These are phyloP conservation scores for Nezara viridula DNA, from an alignment of 2,888 invertebrate genomes.

Conservation along the genomic window DNA sequence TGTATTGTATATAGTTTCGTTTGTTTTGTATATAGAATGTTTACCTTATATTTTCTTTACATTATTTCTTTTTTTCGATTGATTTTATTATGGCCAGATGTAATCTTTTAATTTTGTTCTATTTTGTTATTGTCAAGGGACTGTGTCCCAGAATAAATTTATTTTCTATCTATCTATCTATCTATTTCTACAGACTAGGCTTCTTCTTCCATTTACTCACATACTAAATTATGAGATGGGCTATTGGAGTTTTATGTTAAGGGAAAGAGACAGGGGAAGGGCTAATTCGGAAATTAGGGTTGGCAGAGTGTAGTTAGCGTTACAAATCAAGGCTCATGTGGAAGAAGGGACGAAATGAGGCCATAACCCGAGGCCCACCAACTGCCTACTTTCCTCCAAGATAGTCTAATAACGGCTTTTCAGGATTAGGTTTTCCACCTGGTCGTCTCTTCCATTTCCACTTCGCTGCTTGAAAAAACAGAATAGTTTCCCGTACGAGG, in stretches of 20 bases:
- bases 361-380: not conserved
- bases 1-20: no score
- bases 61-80: no score
- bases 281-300: not conserved
- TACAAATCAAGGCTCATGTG: constrained; percentile 30
- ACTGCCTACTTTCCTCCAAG: constrained; percentile 34
- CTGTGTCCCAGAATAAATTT: no score
- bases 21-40: no score
- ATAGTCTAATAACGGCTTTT: constrained; percentile 25
- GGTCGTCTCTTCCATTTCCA: constrained; percentile 13
- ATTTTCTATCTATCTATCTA: no score
- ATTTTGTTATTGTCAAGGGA: no score
- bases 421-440: constrained; percentile 22
- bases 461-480: not conserved
- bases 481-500: not conserved
- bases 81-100: no score
- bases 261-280: not conserved
- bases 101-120: no score
- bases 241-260: not conserved
- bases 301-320: not conserved
- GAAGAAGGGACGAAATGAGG: not conserved
- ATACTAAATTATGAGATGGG: not conserved
- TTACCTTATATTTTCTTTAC: no score
- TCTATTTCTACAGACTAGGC: no score
- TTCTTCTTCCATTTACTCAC: no score